phyloP scores from a whole-genome alignment of 2,797 vertebrate genomes.

The Gallinago stenura region DNA sequence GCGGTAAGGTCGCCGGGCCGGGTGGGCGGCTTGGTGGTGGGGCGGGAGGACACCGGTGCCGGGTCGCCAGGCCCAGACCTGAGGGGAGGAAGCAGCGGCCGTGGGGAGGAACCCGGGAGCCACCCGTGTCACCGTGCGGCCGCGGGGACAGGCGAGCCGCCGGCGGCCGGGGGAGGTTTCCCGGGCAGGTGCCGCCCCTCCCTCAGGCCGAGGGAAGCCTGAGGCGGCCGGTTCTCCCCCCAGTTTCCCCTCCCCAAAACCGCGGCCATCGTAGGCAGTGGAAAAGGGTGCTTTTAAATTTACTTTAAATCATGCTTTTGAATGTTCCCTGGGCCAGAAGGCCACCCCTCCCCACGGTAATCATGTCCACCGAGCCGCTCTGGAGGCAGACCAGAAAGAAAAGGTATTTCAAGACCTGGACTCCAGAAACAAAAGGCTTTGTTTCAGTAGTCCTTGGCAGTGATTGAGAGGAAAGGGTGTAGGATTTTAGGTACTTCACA shows the following conservation, averaged over 20 bases:
- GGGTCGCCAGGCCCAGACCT: not conserved
- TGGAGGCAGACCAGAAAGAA: not conserved
- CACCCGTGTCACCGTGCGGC: too few species aligned
- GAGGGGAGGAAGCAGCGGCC: not conserved
- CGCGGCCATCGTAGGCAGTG: fast-evolving
- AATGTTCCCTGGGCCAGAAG: not conserved
- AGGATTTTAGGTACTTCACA: fast-evolving
- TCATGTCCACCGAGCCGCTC: not conserved
- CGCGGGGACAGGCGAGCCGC: not conserved
- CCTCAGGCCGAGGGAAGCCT: not conserved
- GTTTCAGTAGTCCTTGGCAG: not conserved
- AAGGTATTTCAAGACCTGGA: not conserved
- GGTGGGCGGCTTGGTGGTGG: not conserved
- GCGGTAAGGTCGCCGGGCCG: not conserved
- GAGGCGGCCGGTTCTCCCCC: not conserved
- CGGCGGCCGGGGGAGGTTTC: not conserved
- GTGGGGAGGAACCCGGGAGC: not conserved
- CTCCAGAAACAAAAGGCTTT: not conserved
- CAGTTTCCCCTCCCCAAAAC: too few species aligned
- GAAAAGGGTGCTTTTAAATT: not conserved
- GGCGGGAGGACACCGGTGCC: not conserved
- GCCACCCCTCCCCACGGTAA: fast-evolving
- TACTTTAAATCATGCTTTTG: not conserved
- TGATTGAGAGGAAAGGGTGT: not conserved
- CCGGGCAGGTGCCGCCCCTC: not conserved